Conservation (phyloP, 2,888 invertebrate genomes). For the Harpalus rufipes region DNA sequence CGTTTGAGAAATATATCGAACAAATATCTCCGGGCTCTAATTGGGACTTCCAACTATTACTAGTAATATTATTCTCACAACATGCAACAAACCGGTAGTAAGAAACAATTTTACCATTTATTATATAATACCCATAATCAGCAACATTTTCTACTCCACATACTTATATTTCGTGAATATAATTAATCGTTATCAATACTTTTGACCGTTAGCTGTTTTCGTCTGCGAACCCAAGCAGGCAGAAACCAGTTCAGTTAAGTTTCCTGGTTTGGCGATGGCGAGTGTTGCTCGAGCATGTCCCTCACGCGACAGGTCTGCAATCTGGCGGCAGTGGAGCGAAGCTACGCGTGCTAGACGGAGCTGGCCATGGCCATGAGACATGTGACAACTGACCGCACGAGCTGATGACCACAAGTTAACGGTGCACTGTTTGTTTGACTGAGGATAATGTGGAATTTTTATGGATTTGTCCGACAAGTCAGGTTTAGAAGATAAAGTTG, state of each 20-base stretch:
- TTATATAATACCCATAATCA: neutral
- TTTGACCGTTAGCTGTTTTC: conserved; percentile 16
- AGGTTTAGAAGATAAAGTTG: neutral
- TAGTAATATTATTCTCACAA: neutral
- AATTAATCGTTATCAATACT: conserved; percentile 38
- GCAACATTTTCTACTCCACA: neutral
- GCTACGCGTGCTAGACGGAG: conserved; percentile 22
- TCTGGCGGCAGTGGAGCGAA: conserved; percentile 53
- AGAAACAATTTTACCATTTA: neutral
- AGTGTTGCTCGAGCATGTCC: conserved; percentile 31
- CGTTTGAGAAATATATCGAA: no score
- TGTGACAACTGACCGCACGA: conserved; percentile 39
- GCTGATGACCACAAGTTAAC: conserved; percentile 21
- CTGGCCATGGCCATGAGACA: neutral
- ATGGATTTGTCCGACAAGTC: conserved; percentile 5
- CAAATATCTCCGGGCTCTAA: no score
- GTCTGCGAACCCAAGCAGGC: conserved; percentile 8
- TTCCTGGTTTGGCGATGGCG: neutral
- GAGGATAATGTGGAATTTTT: neutral
- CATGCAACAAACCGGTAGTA: neutral
- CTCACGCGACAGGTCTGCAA: conserved; percentile 41
- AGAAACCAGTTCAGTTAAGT: conserved; percentile 26
- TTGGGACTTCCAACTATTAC: no score
- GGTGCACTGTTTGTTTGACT: neutral
- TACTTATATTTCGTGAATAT: conserved; percentile 39